These are phyloP conservation scores for Zoanthus gigantus DNA, from an alignment of 92 coral and sea anemone species.

Conservation along the genomic window DNA sequence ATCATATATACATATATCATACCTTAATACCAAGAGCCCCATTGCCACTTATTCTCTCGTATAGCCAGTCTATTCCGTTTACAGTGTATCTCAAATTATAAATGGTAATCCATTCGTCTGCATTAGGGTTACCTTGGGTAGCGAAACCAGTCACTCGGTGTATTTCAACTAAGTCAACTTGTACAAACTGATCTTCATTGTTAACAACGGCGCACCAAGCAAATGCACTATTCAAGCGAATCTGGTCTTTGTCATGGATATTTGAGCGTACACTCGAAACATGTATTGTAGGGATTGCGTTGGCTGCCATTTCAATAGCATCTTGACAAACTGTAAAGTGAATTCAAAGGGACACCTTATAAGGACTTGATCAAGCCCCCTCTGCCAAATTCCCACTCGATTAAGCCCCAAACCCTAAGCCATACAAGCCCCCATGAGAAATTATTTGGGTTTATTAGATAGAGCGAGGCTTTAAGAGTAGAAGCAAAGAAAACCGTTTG, in stretches of 20 bases:
- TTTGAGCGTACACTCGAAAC: background rate
- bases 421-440: too few species aligned
- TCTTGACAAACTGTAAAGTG: conserved; percentile 21
- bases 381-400: too few species aligned
- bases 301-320: background rate
- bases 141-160: conserved; percentile 17
- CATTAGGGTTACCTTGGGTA: conserved; percentile 19
- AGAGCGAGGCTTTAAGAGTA: too few species aligned
- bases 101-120: conserved; percentile 22
- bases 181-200: background rate
- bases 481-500: too few species aligned
- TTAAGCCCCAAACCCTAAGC: too few species aligned
- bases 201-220: conserved; percentile 20
- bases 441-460: too few species aligned
- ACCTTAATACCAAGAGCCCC: background rate
- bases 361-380: too few species aligned
- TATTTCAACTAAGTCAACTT: conserved; percentile 15
- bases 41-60: conserved; percentile 6
- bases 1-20: background rate
- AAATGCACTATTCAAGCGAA: background rate
- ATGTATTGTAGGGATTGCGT: background rate
- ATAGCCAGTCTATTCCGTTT: conserved; percentile 4
- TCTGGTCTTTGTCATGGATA: background rate
- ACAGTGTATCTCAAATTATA: background rate
- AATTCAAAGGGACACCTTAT: background rate